Base-by-base conservation (phyloP, 2,888 invertebrate genomes). In the Calameuta filiformis region DNA sequence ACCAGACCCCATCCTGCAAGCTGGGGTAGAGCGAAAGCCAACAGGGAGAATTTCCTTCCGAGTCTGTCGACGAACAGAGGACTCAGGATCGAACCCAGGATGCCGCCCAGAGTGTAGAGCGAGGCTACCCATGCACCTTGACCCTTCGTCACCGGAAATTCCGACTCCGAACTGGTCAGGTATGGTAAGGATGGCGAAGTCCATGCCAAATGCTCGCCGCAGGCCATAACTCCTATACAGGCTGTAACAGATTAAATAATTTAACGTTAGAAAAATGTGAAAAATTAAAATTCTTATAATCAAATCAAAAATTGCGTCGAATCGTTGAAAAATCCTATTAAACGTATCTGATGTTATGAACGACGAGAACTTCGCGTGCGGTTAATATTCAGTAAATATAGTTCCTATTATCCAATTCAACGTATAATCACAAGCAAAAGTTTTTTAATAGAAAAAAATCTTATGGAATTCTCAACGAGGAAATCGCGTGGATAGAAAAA, bases 121-220 rank as follows among this genome's bases (percentile, higher is more conserved):
- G 89, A 89, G 11, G 85, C 88, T 15, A 90, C 85, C 90, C 89
- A 90, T 15, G 90, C 87, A 35, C 88, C 87, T 76, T 90, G 86
- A 35, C 82, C 83, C 68, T 81, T 78, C 3, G 88, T 89, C 73
- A 90, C 86, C 9, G 85, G 82, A 77, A 88, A 84, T 30, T 83
- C 82, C 4, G 88, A 84, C n/a, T 85, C 79, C 2, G 86, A 81
- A 9, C 83, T 80, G 30, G 85, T 84, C 12, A 90, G 82, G 68
- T 87, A 84, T 0, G 89, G 90, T 76, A 90, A 80, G 0, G 88
- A 86, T 11, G 90, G 89, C 4, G 90, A 89, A 6, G 89, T 86
- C 90, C 90, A 90, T n/a, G 88, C 87, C 23, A 89, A 81, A 79
- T 88, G 87, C 76, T 86, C 87, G 35, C 87, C 88, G 82, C 88